Evolutionary conservation across 1,140 invertebrate species (phyloP).

Genomic region (Pseudobourletiella spinata): DNA sequence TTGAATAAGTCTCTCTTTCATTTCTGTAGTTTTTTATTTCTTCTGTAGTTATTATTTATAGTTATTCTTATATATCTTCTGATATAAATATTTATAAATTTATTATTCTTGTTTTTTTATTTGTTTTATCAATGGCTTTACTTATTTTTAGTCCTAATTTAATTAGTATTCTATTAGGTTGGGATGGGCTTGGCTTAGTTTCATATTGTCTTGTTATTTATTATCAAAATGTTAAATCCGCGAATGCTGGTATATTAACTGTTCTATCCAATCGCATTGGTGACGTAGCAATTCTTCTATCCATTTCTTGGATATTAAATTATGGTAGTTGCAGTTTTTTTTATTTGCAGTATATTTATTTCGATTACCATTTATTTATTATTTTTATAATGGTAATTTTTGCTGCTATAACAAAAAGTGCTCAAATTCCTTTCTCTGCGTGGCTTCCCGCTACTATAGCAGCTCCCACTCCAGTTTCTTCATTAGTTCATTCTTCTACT

Average conservation of each 20-base stretch:
- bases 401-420: slow-evolving; percentile 58
- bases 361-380: too few species aligned
- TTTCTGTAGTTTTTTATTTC: slow-evolving; percentile 49
- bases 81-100: slow-evolving; percentile 49
- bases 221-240: slow-evolving; percentile 52
- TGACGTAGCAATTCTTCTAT: slow-evolving; percentile 49
- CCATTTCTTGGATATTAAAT: slow-evolving; percentile 49
- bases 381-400: slow-evolving; percentile 46
- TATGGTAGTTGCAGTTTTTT: slow-evolving; percentile 47
- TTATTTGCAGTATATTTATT: slow-evolving; percentile 38
- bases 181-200: slow-evolving; percentile 56
- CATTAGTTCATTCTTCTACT: slow-evolving; percentile 64
- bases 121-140: slow-evolving; percentile 57
- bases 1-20: too few species aligned
- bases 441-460: slow-evolving; percentile 60
- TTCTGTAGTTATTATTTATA: slow-evolving; percentile 52
- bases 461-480: slow-evolving; percentile 57
- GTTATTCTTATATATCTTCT: slow-evolving; percentile 48
- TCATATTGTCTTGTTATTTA: slow-evolving; percentile 59
- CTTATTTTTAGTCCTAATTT: slow-evolving; percentile 58
- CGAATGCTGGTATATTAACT: slow-evolving; percentile 54
- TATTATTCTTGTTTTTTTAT: slow-evolving; percentile 51
- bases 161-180: slow-evolving; percentile 57
- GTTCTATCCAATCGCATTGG: slow-evolving; percentile 53
- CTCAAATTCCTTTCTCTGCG: slow-evolving; percentile 61